These are phyloP conservation scores for Dryococelus australis DNA, from an alignment of 2,888 invertebrate species.

Conservation along the genomic window DNA sequence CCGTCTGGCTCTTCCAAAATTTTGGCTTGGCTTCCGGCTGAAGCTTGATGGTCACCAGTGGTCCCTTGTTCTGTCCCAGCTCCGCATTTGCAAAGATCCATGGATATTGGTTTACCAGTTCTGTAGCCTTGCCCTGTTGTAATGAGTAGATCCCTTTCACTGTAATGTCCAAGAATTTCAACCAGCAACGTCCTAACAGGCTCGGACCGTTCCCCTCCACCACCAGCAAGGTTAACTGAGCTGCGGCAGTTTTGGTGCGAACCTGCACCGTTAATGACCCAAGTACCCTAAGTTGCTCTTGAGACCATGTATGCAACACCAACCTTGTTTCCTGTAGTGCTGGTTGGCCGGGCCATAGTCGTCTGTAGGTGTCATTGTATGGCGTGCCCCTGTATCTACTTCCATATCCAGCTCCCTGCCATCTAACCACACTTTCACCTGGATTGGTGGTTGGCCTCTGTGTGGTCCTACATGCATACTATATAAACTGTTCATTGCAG, in stretches of 20 bases:
- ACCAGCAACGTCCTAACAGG: no score
- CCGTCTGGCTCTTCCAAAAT: not conserved
- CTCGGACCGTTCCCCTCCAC: no score
- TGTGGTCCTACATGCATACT: no score
- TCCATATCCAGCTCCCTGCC: not conserved
- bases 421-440: not conserved
- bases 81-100: no score
- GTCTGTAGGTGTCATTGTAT: not conserved
- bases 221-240: no score
- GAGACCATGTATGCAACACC: no score
- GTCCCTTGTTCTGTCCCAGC: not conserved
- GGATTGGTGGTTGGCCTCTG: not conserved
- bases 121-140: not conserved
- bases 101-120: not conserved
- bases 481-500: not conserved
- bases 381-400: not conserved
- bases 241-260: no score
- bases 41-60: not conserved
- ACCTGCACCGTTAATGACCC: no score
- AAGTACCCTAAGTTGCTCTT: no score
- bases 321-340: no score
- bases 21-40: not conserved
- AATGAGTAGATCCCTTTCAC: not conserved
- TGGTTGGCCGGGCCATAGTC: not conserved
- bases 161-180: not conserved